Conservation (phyloP, 2,113 vertebrate genomes). For the Albula goreensis region DNA sequence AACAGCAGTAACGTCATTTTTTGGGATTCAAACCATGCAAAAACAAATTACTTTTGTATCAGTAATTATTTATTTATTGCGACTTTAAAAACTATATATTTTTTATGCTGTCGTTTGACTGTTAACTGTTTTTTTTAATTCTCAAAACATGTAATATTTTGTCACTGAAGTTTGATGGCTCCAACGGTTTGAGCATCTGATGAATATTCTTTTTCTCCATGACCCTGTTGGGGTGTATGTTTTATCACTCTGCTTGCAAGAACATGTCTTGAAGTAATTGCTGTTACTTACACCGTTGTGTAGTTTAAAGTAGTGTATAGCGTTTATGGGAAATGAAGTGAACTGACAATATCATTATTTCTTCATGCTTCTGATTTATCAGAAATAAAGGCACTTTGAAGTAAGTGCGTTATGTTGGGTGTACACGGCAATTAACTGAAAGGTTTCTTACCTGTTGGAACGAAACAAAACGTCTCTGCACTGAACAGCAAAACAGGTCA, state of each 20-base stretch:
- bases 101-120: not conserved
- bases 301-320: not conserved
- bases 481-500: not conserved
- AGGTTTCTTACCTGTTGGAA: not conserved
- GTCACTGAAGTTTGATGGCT: not conserved
- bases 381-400: not conserved
- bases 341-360: not conserved
- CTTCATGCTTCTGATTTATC: not conserved
- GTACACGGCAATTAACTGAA: not conserved
- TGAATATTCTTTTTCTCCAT: not conserved
- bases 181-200: not conserved
- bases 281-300: slow-evolving; percentile 16
- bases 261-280: slow-evolving; percentile 12
- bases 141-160: not conserved
- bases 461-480: not conserved
- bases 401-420: not conserved
- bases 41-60: not conserved
- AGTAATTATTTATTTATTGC: not conserved
- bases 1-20: slow-evolving; percentile 10
- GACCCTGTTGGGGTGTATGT: slow-evolving; percentile 3
- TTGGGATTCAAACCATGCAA: not conserved
- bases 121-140: not conserved
- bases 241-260: slow-evolving; percentile 8
- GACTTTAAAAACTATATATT: not conserved
- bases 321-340: not conserved